Base-by-base conservation (phyloP, 2,797 vertebrate genomes). In the Stomatorhinus walkeri region DNA sequence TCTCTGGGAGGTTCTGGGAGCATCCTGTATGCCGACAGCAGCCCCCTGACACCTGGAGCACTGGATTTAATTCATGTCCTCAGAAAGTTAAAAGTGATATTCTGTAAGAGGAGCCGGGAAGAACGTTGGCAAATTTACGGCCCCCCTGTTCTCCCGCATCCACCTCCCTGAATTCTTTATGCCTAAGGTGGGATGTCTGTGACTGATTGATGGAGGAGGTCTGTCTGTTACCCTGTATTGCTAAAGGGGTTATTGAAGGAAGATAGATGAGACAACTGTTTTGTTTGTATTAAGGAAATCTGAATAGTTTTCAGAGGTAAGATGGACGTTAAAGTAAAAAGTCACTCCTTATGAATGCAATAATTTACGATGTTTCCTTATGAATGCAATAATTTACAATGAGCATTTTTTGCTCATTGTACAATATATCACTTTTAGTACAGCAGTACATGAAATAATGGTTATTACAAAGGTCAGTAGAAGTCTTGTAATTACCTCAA, bases 351-450 rank as follows among this genome's bases (percentile, higher is more conserved):
- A 84, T 24, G 8, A 51, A 24, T 48, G 22, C 43, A 48, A 49
- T 84, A 46, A 84, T 84, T 51, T 84, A 84, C 12, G 1, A 12
- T 43, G 12, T 81, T 81, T 49, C 22, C 19, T 48, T 48, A 84
- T 24, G 8, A 51, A 24, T 48, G 22, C 43, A 48, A 49, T 84
- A 46, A 84, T 84, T 51, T 84, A 84, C 12, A 0, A 12, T 43
- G 12, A 32, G 28, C 28, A 32, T 32, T 32, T 32, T 32, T 32
- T 32, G 28, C 28, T 32, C 22, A 46, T 49, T 28, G 46, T 48
- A 48, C 43, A 48, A 48, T 83, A 83, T 48, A 83, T 83, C 79
- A 46, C 79, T 83, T n/a, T 83, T 72, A 36, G 64, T 64, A 72
- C 28, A 72, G 28, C 12, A 72, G 64, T 72, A 46, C 76, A 81